These are phyloP conservation scores for Pholis gunnellus DNA, from an alignment of 2,113 vertebrate species.

Conservation along the genomic window DNA sequence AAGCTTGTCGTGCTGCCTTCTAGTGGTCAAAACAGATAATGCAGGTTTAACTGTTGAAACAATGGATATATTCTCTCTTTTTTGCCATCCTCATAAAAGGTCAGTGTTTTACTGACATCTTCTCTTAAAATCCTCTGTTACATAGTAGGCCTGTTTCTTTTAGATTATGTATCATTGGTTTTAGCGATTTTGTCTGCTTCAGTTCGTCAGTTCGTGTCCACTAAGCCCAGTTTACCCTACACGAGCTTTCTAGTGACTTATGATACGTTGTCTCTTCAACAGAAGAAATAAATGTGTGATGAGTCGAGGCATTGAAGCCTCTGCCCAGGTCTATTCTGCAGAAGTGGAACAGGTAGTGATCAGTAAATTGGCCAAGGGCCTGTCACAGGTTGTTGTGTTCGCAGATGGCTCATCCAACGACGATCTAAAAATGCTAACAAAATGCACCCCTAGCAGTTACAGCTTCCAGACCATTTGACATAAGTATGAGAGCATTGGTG, in stretches of 20 bases:
- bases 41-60: background rate
- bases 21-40: background rate
- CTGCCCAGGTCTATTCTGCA: background rate
- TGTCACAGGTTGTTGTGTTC: constrained; percentile 9
- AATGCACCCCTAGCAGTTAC: background rate
- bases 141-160: background rate
- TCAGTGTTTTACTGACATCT: background rate
- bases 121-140: background rate
- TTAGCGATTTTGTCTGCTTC: background rate
- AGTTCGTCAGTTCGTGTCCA: background rate
- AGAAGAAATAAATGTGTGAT: background rate
- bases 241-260: background rate
- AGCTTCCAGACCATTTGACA: background rate
- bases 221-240: background rate
- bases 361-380: background rate
- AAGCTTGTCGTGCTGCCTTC: background rate
- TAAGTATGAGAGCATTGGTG: too few relatives aligned
- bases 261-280: background rate
- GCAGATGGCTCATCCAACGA: background rate
- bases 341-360: background rate
- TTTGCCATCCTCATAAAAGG: background rate
- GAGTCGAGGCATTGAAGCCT: background rate
- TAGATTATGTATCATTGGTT: background rate
- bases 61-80: background rate
- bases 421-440: background rate